These are phyloP conservation scores for Pocillopora meandrina DNA, from an alignment of 92 coral and sea anemone genomes.

Conservation along the genomic window DNA sequence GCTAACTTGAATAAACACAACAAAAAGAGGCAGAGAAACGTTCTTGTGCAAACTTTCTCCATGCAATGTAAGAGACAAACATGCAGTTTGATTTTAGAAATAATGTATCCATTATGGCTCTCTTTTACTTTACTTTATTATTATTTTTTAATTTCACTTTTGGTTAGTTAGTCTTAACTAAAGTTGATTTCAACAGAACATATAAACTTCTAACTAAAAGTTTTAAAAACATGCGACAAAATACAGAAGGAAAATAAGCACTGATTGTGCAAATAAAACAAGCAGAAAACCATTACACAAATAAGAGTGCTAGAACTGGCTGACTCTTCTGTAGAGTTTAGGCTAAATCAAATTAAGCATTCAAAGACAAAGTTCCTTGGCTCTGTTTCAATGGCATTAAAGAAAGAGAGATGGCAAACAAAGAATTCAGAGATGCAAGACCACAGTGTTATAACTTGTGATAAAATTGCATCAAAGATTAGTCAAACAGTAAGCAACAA, in stretches of 20 bases:
- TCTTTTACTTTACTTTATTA: too few species aligned
- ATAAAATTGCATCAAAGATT: background rate
- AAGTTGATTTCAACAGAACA: background rate
- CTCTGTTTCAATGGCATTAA: constrained; percentile 27
- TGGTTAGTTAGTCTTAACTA: background rate
- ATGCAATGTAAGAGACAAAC: too few species aligned
- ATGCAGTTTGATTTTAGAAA: too few species aligned
- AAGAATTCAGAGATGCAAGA: constrained; percentile 8
- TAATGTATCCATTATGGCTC: too few species aligned
- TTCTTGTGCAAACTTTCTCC: too few species aligned
- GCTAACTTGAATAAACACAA: too few species aligned
- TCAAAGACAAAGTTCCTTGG: constrained; percentile 19
- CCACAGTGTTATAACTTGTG: background rate
- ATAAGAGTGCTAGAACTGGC: constrained; percentile 39
- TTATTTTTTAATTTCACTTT: background rate
- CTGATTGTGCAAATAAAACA: background rate
- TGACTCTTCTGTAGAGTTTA: constrained; percentile 18
- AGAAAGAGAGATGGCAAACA: background rate
- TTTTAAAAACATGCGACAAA: background rate
- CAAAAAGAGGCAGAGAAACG: too few species aligned
- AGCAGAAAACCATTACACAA: background rate
- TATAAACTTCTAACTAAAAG: background rate
- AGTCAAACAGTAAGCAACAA: too few species aligned
- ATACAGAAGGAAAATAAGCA: background rate
- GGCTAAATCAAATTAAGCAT: background rate